Percentiles rank a stretch among this genome's conserved stretches.
Evolutionary conservation across 1,140 invertebrate genomes (phyloP).

Genomic region (Coenobita brevimanus): DNA sequence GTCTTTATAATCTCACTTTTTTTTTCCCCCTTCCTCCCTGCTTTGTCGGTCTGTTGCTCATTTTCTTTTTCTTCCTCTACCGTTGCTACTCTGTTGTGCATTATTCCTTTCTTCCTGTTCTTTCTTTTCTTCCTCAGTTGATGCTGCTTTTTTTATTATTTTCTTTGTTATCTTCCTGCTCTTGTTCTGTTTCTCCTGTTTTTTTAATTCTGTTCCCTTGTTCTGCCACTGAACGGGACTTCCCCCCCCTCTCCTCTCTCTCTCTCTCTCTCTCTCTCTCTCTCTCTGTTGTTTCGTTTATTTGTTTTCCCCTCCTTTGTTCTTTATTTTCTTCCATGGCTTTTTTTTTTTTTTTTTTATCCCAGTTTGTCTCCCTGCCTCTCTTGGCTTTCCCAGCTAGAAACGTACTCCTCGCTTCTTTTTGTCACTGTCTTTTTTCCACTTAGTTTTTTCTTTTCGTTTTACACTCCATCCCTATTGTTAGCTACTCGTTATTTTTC

Average conservation of each 20-base stretch:
- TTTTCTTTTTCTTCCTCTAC: not conserved
- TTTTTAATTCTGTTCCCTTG: not conserved
- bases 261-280: constrained; percentile 40
- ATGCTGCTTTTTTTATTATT: not conserved
- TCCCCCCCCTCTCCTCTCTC: constrained; percentile 10
- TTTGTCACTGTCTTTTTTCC: not conserved
- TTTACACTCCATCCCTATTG: too few relatives aligned
- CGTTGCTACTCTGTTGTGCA: not conserved
- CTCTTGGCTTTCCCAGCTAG: too few relatives aligned
- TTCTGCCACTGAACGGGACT: not conserved
- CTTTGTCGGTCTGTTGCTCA: too few relatives aligned
- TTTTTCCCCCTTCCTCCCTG: not conserved
- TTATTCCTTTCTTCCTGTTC: not conserved
- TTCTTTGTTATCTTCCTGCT: not conserved
- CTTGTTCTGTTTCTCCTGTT: not conserved
- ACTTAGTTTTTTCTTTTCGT: too few relatives aligned
- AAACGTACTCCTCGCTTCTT: not conserved
- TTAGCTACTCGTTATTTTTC: too few relatives aligned
- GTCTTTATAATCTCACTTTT: not conserved
- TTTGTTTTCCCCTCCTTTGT: not conserved
- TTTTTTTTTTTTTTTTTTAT: constrained; percentile 22
- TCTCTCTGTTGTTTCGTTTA: not conserved
- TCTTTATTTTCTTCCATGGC: not conserved
- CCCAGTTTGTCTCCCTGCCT: not conserved
- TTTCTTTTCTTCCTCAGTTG: not conserved